Percentiles rank a stretch among this genome's conserved stretches.
Conservation (phyloP, 2,797 vertebrate species). For the Clamator glandarius region DNA sequence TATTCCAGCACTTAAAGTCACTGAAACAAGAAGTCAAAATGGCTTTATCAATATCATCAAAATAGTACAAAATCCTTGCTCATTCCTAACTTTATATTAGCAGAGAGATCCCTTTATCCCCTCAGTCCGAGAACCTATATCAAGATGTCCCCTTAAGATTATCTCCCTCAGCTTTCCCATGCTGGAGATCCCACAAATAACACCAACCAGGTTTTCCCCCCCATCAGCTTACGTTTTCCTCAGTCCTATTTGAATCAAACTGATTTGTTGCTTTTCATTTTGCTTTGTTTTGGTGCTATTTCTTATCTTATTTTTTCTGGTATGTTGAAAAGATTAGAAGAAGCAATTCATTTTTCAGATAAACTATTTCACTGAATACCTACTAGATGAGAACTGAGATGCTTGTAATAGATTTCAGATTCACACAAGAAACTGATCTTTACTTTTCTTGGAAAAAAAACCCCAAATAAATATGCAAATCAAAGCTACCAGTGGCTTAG, state of each 20-base stretch:
- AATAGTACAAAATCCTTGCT: background rate
- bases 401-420: background rate
- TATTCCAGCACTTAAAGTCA: background rate
- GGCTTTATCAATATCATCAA: background rate
- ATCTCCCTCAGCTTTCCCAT: background rate
- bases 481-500: background rate
- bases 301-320: no score
- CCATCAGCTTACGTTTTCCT: background rate
- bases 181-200: background rate
- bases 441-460: background rate
- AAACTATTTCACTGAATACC: background rate
- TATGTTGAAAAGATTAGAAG: background rate
- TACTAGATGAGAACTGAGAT: background rate
- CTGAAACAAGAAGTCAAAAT: background rate
- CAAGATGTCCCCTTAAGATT: background rate
- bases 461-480: constrained; percentile 10
- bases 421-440: background rate
- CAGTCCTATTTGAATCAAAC: background rate
- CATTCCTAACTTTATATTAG: background rate
- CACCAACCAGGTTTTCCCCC: background rate
- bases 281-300: background rate
- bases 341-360: background rate
- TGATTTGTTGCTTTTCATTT: background rate
- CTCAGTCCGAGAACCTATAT: background rate
- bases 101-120: background rate